Evolutionary conservation across 2,888 invertebrate species (phyloP).

Genomic region (Aphrophora alni): DNA sequence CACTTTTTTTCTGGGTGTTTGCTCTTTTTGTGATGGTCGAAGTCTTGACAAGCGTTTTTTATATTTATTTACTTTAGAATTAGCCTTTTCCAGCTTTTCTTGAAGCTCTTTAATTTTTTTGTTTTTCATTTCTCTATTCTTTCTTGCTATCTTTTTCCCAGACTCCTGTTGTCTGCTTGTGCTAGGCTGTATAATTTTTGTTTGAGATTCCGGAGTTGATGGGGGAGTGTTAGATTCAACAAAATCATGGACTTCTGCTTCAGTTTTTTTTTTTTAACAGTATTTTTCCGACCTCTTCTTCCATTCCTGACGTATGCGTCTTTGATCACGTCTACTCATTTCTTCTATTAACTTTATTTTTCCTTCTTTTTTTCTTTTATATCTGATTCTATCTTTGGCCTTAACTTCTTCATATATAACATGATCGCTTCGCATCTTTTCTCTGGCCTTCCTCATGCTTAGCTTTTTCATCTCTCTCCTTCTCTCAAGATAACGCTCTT

Average conservation of each 20-base stretch:
- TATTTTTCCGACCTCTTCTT: neutral
- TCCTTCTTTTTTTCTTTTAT: neutral
- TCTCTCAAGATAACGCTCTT: no score
- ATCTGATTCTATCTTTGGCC: neutral
- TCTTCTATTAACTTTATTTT: neutral
- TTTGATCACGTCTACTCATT: neutral
- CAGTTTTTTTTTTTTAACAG: neutral
- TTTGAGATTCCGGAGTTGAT: neutral
- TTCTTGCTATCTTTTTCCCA: neutral
- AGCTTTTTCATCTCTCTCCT: no score
- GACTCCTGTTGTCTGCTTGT: neutral
- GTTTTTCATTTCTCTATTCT: neutral
- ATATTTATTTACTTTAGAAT: neutral
- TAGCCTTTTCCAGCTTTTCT: neutral
- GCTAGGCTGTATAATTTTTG: neutral
- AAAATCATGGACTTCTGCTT: neutral
- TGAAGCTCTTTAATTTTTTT: neutral
- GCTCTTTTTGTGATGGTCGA: neutral
- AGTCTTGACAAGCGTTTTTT: neutral
- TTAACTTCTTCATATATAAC: neutral
- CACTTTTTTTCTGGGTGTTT: neutral
- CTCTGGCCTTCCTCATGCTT: conserved; percentile 3
- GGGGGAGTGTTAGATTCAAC: neutral
- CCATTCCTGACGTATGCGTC: neutral
- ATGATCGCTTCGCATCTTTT: neutral